phyloP scores from a whole-genome alignment of 2,888 invertebrate species.

The Polydrusus tereticollis region DNA sequence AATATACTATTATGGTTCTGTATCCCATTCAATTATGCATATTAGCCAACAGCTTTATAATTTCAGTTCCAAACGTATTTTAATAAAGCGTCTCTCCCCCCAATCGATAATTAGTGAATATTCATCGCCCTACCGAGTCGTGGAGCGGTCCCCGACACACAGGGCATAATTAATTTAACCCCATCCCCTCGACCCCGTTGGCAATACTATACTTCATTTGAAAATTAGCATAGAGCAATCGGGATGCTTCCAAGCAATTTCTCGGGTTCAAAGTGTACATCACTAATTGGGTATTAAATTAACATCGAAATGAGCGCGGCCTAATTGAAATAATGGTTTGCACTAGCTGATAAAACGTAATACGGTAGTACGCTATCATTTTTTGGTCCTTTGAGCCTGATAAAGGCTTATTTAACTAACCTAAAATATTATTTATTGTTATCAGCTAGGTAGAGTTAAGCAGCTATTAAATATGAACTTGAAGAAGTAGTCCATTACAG shows the following conservation, averaged over 20 bases:
- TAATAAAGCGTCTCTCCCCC: constrained; percentile 24
- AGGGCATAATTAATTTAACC: constrained; percentile 45
- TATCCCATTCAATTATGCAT: neutral
- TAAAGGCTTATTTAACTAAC: no score
- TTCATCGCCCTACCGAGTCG: constrained; percentile 30
- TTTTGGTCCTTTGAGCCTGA: neutral
- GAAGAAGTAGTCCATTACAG: no score
- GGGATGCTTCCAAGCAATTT: constrained; percentile 41
- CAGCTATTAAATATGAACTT: no score
- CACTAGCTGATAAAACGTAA: neutral
- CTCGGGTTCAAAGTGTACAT: constrained; percentile 29
- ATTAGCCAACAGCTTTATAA: neutral
- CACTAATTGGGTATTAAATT: constrained; percentile 42
- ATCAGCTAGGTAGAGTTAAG: no score
- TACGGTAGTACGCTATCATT: neutral
- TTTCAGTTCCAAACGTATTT: constrained; percentile 11
- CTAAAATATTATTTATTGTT: no score
- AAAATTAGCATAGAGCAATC: constrained; percentile 43
- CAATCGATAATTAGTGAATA: constrained; percentile 42
- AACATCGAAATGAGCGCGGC: constrained; percentile 30
- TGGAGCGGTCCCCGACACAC: constrained; percentile 28
- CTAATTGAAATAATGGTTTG: neutral
- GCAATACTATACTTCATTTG: constrained; percentile 41
- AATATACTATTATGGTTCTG: no score
- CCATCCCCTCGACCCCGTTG: constrained; percentile 30